Evolutionary conservation across 2,797 vertebrate species (phyloP).

Genomic region (Channallabes apus): DNA sequence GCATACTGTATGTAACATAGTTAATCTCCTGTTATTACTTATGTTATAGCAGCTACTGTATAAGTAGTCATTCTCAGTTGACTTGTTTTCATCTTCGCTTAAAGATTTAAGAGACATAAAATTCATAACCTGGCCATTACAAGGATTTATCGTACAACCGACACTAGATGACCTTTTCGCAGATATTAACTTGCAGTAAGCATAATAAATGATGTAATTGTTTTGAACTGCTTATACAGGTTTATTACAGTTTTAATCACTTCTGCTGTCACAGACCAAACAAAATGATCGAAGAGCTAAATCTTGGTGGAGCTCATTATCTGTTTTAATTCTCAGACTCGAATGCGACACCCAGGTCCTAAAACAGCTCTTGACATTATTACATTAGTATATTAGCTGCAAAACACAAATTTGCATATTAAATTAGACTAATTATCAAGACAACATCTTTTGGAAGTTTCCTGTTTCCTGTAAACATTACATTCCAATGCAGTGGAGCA

Average conservation of each 20-base stretch:
- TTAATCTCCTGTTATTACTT: neutral
- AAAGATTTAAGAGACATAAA: neutral
- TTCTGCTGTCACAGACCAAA: neutral
- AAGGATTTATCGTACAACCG: neutral
- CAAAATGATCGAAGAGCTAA: neutral
- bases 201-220: conserved; percentile 2
- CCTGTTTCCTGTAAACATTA: neutral
- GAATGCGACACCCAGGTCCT: neutral
- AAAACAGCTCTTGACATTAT: neutral
- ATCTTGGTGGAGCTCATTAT: conserved; percentile 6
- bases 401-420: neutral
- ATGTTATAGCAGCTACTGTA: neutral
- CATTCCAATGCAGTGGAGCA: neutral
- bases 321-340: neutral
- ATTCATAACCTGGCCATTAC: neutral
- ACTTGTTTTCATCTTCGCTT: neutral
- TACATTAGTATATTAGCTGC: neutral
- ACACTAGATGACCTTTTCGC: conserved; percentile 1
- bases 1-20: too few relatives aligned
- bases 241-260: conserved; percentile 14
- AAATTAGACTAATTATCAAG: neutral
- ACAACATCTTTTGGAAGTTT: neutral
- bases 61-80: neutral
- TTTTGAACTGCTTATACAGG: neutral
- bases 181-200: too few relatives aligned